These are phyloP conservation scores for Rhodinocichla rosea DNA, from an alignment of 2,113 vertebrate species.

Conservation along the genomic window DNA sequence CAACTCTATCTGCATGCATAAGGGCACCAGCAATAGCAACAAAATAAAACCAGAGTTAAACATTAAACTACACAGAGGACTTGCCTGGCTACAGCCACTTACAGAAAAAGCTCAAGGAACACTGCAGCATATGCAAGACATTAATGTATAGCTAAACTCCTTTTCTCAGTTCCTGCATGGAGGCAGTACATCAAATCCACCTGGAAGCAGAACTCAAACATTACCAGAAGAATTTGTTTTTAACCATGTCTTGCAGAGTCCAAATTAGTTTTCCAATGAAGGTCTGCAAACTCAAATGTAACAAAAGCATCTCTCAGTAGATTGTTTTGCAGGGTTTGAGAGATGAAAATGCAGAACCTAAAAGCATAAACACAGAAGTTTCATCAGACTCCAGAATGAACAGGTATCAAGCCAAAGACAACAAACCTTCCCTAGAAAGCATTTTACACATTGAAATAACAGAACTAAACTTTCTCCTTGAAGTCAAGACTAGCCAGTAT, in stretches of 20 bases:
- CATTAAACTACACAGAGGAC: neutral
- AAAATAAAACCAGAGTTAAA: neutral
- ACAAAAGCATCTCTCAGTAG: neutral
- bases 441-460: neutral
- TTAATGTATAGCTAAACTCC: neutral
- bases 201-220: neutral
- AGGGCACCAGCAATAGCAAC: neutral
- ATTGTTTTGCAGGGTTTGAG: neutral
- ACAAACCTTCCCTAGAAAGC: neutral
- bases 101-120: neutral
- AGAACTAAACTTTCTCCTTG: neutral
- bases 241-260: neutral
- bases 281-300: neutral
- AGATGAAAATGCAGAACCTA: neutral
- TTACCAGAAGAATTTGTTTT: neutral
- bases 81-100: neutral
- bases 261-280: neutral
- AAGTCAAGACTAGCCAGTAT: neutral
- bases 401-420: neutral
- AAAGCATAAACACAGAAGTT: rapidly evolving
- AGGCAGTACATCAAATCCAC: neutral
- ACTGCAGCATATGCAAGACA: neutral
- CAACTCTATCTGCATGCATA: rapidly evolving
- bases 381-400: neutral
- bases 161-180: neutral